Percentiles rank a stretch among this genome's conserved stretches.
Evolutionary conservation across 2,888 invertebrate species (phyloP).

Genomic region (Parochlus steinenii): DNA sequence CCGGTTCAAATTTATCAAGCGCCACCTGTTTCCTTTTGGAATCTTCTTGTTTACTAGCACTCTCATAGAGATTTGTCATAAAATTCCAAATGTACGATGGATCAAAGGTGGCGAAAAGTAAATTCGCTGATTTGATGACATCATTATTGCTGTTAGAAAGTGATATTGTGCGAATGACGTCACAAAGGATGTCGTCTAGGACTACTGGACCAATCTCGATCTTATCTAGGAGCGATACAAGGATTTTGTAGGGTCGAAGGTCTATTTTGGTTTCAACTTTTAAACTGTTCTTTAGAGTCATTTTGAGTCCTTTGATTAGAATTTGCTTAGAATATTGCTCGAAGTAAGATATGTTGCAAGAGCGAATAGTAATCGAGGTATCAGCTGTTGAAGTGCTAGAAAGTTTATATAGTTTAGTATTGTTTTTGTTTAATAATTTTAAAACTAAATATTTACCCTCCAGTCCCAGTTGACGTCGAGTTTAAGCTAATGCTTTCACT

Average conservation of each 20-base stretch:
- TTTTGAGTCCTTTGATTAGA: constrained; percentile 44
- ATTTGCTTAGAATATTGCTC: constrained; percentile 49
- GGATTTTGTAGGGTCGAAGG: constrained; percentile 54
- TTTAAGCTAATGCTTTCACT: constrained; percentile 6
- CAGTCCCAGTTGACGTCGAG: too few relatives aligned
- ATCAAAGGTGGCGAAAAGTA: constrained; percentile 66
- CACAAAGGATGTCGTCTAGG: constrained; percentile 56
- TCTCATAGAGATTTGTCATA: constrained; percentile 45
- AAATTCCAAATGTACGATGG: constrained; percentile 78
- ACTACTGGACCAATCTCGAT: constrained; percentile 69
- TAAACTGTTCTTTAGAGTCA: constrained; percentile 37
- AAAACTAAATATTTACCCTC: too few relatives aligned
- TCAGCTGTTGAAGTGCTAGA: too few relatives aligned
- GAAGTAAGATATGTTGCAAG: constrained; percentile 34
- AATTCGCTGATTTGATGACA: constrained; percentile 65
- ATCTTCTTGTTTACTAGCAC: constrained; percentile 21
- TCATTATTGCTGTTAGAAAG: constrained; percentile 42
- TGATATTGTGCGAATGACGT: constrained; percentile 52
- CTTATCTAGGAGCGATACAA: constrained; percentile 72
- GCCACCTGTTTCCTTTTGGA: constrained; percentile 17
- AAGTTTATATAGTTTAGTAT: too few relatives aligned
- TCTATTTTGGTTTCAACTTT: constrained; percentile 40
- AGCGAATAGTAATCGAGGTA: neutral
- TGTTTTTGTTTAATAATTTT: too few relatives aligned
- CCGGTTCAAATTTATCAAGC: constrained; percentile 22